Evolutionary conservation across 2,888 invertebrate species (phyloP), one percentile per base, ranked within the genome.

Genomic region (Phanerotoma sp.): DNA sequence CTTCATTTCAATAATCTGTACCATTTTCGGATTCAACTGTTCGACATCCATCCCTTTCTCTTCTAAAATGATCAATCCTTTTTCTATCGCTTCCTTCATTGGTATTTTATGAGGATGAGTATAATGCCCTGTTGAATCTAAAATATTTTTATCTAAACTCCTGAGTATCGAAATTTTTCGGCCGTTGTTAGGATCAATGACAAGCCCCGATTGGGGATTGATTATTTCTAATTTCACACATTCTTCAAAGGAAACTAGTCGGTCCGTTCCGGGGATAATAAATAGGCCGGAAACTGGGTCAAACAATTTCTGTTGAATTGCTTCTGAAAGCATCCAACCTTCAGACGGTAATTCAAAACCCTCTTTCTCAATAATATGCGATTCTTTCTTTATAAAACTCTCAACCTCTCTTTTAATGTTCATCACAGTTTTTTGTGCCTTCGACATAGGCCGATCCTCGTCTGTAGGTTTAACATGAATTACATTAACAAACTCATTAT

Each of bases 161-260:
- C 86, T 83, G 5, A 81, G 72, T 11, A 94, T 74, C 4, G 87
- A 80, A 15, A 90, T 77, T 71, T 85, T 84, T 70, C 88, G 85
- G 48, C 84, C 85, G 54, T 84, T 86, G 62, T 82, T 84, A 2
- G 90, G 87, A 74, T 96, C 93, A 22, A 92, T 77, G 1, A 96
- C 92, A 49, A 85, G 79, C 11, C 91, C 93, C 0, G 94, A 95
- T 60, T 86, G 81, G 13, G 89, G 84, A 77, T 95, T 89, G 41
- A 97, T 89, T 20, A 97, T 86, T 71, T 90, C 87, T 57, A 93
- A 81, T 67, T 87, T 86, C 38, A 97, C 81, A 64, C 96, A 93
- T 75, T 96, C 95, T 74, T 91, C 87, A 64, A 96, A 88, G 56
- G 89, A 88, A 40, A 93, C 85, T 51, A 89, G 79, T 63, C 92